These are phyloP conservation scores for Chroicocephalus ridibundus DNA, from an alignment of 2,113 vertebrate species.

Conservation along the genomic window DNA sequence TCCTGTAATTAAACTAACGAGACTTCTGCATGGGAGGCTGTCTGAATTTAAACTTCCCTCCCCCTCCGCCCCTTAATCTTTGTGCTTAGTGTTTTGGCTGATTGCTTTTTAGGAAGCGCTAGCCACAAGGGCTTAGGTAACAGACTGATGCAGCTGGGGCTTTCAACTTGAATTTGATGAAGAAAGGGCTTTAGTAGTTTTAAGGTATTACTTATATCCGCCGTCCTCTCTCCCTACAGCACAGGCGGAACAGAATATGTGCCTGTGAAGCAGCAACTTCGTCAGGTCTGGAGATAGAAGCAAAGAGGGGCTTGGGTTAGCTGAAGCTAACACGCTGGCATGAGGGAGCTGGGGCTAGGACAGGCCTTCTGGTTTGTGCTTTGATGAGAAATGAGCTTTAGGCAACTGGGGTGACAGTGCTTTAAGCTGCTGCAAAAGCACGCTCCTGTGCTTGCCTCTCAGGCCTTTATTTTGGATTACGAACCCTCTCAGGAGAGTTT, in stretches of 20 bases:
- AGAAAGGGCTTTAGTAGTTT: not conserved
- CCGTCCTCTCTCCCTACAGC: not conserved
- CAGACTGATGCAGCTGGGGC: not conserved
- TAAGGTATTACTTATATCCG: not conserved
- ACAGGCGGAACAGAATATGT: not conserved
- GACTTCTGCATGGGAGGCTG: not conserved
- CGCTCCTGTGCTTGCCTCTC: accelerated
- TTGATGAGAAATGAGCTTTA: not conserved
- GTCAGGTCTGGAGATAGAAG: not conserved
- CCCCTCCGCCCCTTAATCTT: not conserved
- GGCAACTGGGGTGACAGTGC: not conserved
- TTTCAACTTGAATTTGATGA: not conserved
- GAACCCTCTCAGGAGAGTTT: not conserved
- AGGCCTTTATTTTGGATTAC: not conserved
- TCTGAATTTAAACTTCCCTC: not conserved
- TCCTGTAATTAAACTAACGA: not conserved
- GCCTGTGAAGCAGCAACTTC: not conserved
- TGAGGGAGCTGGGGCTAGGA: not conserved
- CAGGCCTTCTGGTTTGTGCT: not conserved
- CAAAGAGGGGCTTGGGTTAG: not conserved
- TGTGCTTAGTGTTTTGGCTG: not conserved
- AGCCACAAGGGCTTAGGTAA: not conserved
- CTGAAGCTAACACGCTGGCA: accelerated
- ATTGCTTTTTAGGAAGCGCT: not conserved
- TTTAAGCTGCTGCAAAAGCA: not conserved